phyloP scores from a whole-genome alignment of 2,888 invertebrate genomes.

The Furcula furcula region DNA sequence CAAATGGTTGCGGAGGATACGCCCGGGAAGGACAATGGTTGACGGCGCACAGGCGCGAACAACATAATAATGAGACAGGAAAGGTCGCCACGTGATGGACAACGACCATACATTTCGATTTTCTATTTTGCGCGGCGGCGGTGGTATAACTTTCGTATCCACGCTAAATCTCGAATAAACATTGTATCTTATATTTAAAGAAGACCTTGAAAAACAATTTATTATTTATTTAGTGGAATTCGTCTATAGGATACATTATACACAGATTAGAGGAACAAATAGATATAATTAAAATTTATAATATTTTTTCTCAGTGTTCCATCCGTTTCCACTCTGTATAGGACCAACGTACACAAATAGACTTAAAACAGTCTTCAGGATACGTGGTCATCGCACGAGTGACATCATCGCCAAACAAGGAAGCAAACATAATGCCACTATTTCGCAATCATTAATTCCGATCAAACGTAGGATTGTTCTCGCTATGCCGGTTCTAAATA shows the following conservation, averaged over 20 bases:
- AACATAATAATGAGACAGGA: conserved; percentile 42
- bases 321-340: no score
- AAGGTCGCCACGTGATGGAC: conserved; percentile 44
- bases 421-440: conserved; percentile 9
- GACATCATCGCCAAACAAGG: conserved; percentile 29
- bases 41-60: conserved; percentile 35
- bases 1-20: conserved; percentile 19
- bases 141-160: conserved; percentile 3
- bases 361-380: no score
- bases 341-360: no score
- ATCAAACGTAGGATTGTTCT: conserved; percentile 17
- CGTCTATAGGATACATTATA: no score
- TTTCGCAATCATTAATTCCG: conserved; percentile 21
- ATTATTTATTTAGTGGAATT: no score
- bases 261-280: no score
- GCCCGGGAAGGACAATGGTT: conserved; percentile 34
- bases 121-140: conserved; percentile 14
- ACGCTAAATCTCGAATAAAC: no score
- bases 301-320: no score
- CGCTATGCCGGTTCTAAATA: conserved; percentile 2
- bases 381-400: conserved; percentile 9
- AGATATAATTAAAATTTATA: no score
- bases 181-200: conserved; percentile 2
- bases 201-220: no score
- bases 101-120: conserved; percentile 37